Percentiles rank a stretch among this genome's conserved stretches.
Conservation (phyloP, 2,888 invertebrate species). For the Eupeodes luniger region DNA sequence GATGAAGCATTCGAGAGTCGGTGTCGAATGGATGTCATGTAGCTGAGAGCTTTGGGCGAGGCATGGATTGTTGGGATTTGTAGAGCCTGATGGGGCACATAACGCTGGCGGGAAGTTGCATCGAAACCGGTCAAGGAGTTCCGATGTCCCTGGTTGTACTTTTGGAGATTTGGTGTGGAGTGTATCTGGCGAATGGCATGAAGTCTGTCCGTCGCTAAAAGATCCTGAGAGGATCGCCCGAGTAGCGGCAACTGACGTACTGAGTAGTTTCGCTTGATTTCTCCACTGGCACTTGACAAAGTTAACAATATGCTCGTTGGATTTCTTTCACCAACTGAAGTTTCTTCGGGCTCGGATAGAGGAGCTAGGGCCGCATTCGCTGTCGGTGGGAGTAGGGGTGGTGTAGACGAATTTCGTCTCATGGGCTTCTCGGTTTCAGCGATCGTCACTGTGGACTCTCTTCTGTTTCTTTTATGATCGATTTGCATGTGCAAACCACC, state of each 20-base stretch:
- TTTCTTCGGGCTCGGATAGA: conserved; percentile 59
- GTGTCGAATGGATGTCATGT: conserved; percentile 90
- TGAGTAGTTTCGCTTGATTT: conserved; percentile 83
- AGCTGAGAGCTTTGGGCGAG: conserved; percentile 83
- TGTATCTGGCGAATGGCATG: conserved; percentile 83
- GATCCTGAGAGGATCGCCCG: conserved; percentile 82
- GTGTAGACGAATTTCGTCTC: conserved; percentile 58
- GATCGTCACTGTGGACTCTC: conserved; percentile 81
- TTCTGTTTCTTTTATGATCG: conserved; percentile 80
- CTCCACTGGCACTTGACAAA: conserved; percentile 83
- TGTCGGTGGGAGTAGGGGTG: conserved; percentile 30
- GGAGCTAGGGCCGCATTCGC: conserved; percentile 18
- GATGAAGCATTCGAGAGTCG: conserved; percentile 94
- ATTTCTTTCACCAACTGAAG: conserved; percentile 78
- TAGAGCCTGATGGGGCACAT: conserved; percentile 79
- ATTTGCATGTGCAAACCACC: conserved; percentile 83
- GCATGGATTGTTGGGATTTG: conserved; percentile 83
- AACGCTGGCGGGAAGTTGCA: conserved; percentile 78
- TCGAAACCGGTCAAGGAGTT: conserved; percentile 78
- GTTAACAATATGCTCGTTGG: conserved; percentile 82
- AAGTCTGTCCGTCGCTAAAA: conserved; percentile 78
- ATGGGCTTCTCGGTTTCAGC: conserved; percentile 61
- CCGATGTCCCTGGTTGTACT: conserved; percentile 79
- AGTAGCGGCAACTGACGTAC: conserved; percentile 82
- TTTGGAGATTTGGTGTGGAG: conserved; percentile 83